phyloP scores from a whole-genome alignment of 2,888 invertebrate species.

The Temnothorax unifasciatus region DNA sequence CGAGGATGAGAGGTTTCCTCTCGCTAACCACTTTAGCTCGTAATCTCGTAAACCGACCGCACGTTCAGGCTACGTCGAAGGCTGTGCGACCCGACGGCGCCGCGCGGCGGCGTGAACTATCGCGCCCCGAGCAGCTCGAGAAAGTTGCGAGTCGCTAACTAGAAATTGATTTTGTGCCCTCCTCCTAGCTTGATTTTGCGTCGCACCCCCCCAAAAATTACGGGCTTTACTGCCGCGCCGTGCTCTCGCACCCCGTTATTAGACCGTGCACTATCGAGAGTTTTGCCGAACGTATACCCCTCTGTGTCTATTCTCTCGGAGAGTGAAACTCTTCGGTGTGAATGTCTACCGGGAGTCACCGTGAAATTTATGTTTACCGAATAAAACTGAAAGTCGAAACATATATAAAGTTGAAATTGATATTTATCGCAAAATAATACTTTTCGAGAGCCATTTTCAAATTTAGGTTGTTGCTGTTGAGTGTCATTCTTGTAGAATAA shows the following conservation, averaged over 20 bases:
- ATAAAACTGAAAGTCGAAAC: not conserved
- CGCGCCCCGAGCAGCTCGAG: conserved; percentile 48
- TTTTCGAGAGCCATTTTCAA: not conserved
- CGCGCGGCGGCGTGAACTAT: conserved; percentile 66
- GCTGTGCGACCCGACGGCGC: conserved; percentile 59
- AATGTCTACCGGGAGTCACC: not conserved
- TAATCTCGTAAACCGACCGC: conserved; percentile 74
- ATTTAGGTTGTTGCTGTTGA: not conserved
- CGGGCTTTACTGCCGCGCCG: conserved; percentile 29
- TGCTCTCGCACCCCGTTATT: conserved; percentile 5
- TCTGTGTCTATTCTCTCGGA: not conserved
- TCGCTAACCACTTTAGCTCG: conserved; percentile 70
- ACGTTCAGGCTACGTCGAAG: conserved; percentile 63
- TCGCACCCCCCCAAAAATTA: conserved; percentile 63
- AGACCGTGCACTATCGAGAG: conserved; percentile 31
- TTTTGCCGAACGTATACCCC: conserved; percentile 22
- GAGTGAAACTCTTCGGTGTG: not conserved
- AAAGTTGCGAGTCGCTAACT: conserved; percentile 66
- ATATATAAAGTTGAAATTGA: not conserved
- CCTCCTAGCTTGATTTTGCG: conserved; percentile 34
- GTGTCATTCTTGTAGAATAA: not conserved
- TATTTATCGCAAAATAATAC: not conserved
- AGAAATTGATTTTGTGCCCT: conserved; percentile 68
- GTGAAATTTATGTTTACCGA: conserved; percentile 17
- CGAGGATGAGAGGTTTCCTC: conserved; percentile 26